Conservation (phyloP, 2,888 invertebrate genomes). For the Eristalinus aeneus region DNA sequence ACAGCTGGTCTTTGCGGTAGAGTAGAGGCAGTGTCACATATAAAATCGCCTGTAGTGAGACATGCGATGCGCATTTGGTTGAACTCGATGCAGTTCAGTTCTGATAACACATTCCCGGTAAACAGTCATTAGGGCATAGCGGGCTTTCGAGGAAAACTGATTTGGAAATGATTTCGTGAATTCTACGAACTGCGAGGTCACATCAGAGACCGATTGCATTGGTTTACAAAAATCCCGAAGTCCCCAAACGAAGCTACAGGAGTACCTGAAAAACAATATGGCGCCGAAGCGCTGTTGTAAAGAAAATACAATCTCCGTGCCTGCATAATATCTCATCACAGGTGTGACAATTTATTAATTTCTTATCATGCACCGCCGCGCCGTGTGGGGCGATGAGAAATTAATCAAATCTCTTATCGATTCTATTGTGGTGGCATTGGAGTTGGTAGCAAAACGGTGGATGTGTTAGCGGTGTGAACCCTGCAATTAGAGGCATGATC, state of each 20-base stretch:
- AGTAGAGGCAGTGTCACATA: background rate
- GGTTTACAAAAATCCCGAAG: too few species aligned
- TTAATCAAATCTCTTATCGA: background rate
- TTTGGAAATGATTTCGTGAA: too few species aligned
- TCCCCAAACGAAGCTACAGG: too few species aligned
- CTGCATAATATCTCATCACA: background rate
- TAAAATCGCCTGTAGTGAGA: background rate
- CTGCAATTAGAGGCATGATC: background rate
- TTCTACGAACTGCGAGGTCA: too few species aligned
- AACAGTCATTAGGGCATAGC: background rate
- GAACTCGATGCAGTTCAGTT: background rate
- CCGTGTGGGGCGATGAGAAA: background rate
- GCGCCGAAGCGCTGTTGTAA: background rate
- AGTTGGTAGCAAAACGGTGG: background rate
- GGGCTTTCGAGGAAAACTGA: too few species aligned
- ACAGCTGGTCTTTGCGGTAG: constrained; percentile 19
- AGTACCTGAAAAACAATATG: background rate
- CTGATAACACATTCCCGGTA: background rate
- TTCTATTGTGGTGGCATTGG: background rate
- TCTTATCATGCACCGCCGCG: background rate
- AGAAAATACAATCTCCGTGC: background rate
- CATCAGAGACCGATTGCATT: too few species aligned
- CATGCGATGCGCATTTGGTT: background rate
- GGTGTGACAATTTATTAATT: background rate
- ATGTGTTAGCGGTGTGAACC: background rate